A percentile compares a stretch with the other conserved stretches of the same genome.
Evolutionary conservation across 2,113 vertebrate genomes (phyloP).

Genomic region (Prunella fulvescens): DNA sequence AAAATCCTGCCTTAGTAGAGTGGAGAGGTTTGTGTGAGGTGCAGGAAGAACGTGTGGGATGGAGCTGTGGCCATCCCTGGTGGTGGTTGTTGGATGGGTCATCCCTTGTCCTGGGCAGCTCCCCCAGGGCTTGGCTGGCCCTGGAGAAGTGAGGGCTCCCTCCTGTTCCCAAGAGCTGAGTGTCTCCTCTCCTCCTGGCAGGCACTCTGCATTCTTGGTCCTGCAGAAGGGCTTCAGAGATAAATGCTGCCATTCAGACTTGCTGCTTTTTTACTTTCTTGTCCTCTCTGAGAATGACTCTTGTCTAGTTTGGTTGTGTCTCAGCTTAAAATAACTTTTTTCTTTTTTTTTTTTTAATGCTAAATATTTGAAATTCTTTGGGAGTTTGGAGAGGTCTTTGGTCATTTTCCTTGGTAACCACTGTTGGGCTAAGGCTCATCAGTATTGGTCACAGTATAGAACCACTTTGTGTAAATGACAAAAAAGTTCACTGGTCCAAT

Average conservation of each 20-base stretch:
- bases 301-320: neutral
- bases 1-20: neutral
- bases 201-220: neutral
- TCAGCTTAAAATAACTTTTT: conserved; percentile 15
- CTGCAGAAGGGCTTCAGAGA: neutral
- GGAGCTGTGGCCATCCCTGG: neutral
- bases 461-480: neutral
- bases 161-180: neutral
- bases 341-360: neutral
- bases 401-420: neutral
- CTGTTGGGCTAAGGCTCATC: neutral
- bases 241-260: conserved; percentile 20
- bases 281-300: neutral
- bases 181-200: neutral
- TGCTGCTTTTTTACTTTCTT: neutral
- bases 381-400: neutral
- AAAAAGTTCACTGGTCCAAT: neutral
- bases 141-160: neutral
- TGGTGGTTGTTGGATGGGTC: neutral
- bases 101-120: neutral
- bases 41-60: neutral
- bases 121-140: neutral
- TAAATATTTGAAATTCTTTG: neutral
- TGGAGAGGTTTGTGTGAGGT: neutral
- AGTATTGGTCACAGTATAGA: neutral